Percentiles rank a stretch among this genome's conserved stretches.
phyloP scores from a whole-genome alignment of 1,140 invertebrate genomes.

The Amphibalanus amphitrite region DNA sequence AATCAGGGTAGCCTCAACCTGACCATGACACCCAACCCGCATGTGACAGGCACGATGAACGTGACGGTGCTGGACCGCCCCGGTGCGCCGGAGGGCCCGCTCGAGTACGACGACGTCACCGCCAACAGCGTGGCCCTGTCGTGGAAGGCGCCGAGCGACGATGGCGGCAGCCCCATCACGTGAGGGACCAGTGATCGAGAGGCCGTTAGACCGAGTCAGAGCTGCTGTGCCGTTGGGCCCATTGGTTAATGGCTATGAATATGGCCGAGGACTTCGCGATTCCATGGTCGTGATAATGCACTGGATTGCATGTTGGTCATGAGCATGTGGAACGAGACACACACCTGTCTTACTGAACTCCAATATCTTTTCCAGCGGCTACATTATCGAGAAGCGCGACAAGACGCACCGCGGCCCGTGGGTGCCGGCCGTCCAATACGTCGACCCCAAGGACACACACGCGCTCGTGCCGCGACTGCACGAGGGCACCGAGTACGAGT shows the following conservation, averaged over 20 bases:
- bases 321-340: too few species aligned
- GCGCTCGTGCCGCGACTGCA: conserved; percentile 68
- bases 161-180: conserved; percentile 85
- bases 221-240: too few species aligned
- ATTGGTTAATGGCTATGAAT: too few species aligned
- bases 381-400: conserved; percentile 92
- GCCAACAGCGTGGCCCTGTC: conserved; percentile 83
- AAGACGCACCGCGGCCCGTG: conserved; percentile 84
- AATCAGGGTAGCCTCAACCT: too few species aligned
- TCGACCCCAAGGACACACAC: conserved; percentile 69
- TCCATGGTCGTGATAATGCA: too few species aligned
- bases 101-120: conserved; percentile 87
- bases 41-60: conserved; percentile 32
- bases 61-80: conserved; percentile 69
- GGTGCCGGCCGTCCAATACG: conserved; percentile 81
- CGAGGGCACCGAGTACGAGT: conserved; percentile 84
- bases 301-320: too few species aligned
- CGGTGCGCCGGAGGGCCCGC: conserved; percentile 60
- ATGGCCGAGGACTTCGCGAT: too few species aligned
- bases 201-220: too few species aligned
- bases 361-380: too few species aligned
- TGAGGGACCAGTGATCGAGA: conserved; percentile 19
- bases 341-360: too few species aligned
- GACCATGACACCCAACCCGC: too few species aligned
- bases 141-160: conserved; percentile 85